phyloP scores from a whole-genome alignment of 2,113 vertebrate species.

The Cygnus buccinator region DNA sequence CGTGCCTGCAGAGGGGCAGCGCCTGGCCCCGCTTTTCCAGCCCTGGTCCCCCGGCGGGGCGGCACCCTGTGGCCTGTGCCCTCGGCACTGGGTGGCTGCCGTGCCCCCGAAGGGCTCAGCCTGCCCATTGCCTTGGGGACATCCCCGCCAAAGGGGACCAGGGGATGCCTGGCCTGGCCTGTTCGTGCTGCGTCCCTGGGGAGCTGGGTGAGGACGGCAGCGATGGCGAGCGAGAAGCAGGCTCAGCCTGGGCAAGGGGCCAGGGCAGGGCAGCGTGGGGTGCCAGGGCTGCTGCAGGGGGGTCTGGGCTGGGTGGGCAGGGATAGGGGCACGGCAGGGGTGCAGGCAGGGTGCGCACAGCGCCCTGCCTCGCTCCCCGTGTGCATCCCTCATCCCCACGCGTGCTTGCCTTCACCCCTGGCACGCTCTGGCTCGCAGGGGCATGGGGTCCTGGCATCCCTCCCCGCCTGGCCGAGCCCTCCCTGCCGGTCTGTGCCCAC shows the following conservation, averaged over 20 bases:
- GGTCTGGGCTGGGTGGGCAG: fast-evolving
- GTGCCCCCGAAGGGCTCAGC: background rate
- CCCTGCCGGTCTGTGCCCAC: background rate
- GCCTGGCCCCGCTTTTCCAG: background rate
- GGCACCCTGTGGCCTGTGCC: fast-evolving
- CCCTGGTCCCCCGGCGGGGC: background rate
- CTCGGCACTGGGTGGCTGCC: background rate
- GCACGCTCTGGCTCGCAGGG: fast-evolving
- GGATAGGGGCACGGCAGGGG: background rate
- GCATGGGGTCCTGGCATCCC: fast-evolving
- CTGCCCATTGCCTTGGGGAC: background rate
- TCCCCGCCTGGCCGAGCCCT: fast-evolving
- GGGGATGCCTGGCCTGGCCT: background rate
- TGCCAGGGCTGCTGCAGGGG: background rate
- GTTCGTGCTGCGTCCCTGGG: background rate
- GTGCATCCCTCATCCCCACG: background rate
- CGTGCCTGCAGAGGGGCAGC: background rate
- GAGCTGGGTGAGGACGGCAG: background rate
- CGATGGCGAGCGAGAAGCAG: background rate
- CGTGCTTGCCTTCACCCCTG: fast-evolving
- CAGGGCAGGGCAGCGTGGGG: fast-evolving
- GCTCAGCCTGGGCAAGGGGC: background rate
- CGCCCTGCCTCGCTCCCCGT: background rate
- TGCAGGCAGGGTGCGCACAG: background rate
- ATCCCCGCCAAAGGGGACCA: background rate